These are phyloP conservation scores for Drosophila arizonae DNA, from an alignment of 1,140 invertebrate species.

Conservation along the genomic window DNA sequence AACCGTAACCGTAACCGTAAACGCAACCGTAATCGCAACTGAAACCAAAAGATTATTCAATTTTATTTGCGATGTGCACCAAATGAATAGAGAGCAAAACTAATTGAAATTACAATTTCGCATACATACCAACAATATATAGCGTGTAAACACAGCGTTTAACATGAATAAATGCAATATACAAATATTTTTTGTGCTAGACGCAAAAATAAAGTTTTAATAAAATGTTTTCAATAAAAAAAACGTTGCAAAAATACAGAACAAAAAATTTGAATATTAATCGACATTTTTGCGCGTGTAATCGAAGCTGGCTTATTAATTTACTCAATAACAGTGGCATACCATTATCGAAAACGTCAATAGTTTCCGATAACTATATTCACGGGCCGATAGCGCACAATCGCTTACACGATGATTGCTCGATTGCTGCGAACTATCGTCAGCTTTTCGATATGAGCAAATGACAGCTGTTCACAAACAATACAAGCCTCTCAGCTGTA, in stretches of 20 bases:
- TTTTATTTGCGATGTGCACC: constrained; percentile 31
- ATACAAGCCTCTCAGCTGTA: too few species aligned
- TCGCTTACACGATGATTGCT: too few species aligned
- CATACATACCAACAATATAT: constrained; percentile 32
- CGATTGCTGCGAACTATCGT: too few species aligned
- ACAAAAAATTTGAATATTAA: constrained; percentile 10
- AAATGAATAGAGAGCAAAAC: constrained; percentile 11
- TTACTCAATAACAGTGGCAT: too few species aligned
- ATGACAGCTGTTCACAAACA: not conserved
- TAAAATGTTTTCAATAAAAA: constrained; percentile 73
- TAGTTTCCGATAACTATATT: not conserved
- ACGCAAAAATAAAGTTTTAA: constrained; percentile 59
- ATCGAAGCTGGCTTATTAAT: not conserved
- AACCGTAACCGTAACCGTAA: constrained; percentile 35
- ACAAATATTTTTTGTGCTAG: constrained; percentile 50
- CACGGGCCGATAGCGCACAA: too few species aligned
- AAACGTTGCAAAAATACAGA: constrained; percentile 32
- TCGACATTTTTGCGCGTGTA: not conserved
- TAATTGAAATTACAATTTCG: constrained; percentile 14
- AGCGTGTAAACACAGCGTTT: constrained; percentile 56
- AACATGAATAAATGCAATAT: constrained; percentile 65
- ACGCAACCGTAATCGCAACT: constrained; percentile 17
- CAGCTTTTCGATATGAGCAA: not conserved
- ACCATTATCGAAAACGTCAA: too few species aligned
- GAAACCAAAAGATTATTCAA: constrained; percentile 28